phyloP scores from a whole-genome alignment of 2,888 invertebrate genomes.

The Thereva nobilitata region DNA sequence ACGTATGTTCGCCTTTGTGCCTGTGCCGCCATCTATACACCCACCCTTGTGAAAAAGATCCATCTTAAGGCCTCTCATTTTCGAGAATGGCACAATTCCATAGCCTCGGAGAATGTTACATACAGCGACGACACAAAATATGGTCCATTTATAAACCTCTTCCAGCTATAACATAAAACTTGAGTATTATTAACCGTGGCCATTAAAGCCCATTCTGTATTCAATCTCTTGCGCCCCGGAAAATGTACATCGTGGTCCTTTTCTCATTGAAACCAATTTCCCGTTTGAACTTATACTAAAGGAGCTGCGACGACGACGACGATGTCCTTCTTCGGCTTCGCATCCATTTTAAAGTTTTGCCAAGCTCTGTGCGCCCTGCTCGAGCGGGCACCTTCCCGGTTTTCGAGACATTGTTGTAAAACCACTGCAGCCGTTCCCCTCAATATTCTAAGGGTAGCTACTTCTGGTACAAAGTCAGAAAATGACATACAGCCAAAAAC shows the following conservation, averaged over 20 bases:
- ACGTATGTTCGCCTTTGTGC: conserved; percentile 14
- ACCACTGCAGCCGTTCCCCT: too few relatives aligned
- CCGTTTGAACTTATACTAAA: neutral
- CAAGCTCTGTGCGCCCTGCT: conserved; percentile 1
- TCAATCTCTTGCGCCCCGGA: conserved; percentile 30
- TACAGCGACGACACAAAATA: conserved; percentile 20
- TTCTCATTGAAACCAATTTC: neutral
- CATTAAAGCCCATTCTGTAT: conserved; percentile 38
- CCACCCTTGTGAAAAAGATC: conserved; percentile 4
- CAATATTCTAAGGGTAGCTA: conserved; percentile 1
- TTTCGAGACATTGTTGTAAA: conserved; percentile 1
- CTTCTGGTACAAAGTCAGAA: conserved; percentile 10
- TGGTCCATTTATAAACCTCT: conserved; percentile 37
- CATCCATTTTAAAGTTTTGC: neutral
- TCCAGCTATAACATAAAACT: conserved; percentile 39
- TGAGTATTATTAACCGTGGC: conserved; percentile 39
- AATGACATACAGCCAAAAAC: conserved; percentile 16
- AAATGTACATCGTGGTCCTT: conserved; percentile 5
- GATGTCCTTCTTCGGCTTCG: neutral
- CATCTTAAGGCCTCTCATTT: conserved; percentile 34
- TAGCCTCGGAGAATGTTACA: conserved; percentile 10
- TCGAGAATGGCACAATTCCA: conserved; percentile 28
- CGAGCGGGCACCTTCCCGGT: conserved; percentile 1
- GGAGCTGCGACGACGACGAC: neutral
- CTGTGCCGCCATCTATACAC: neutral